Evolutionary conservation across 2,797 vertebrate species (phyloP).

Genomic region (Anolis apletophallus): DNA sequence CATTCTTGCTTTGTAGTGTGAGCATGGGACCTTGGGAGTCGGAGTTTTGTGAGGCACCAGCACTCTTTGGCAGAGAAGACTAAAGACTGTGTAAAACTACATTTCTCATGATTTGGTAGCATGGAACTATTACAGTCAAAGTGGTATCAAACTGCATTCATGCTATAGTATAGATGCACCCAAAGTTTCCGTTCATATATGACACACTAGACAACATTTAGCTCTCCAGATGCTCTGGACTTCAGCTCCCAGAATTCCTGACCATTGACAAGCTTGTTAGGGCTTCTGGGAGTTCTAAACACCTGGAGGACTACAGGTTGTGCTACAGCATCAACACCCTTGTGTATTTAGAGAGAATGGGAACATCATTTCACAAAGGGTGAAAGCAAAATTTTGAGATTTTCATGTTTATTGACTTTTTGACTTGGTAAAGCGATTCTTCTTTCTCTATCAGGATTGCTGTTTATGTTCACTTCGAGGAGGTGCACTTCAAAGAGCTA

Average conservation of each 20-base stretch:
- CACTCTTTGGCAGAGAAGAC: no score
- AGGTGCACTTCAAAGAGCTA: conserved; percentile 94
- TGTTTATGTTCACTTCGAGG: conserved; percentile 95
- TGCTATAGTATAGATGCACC: no score
- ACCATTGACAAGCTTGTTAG: no score
- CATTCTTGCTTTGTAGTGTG: not conserved
- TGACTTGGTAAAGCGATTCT: conserved; percentile 35
- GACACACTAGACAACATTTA: not conserved
- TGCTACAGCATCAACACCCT: not conserved
- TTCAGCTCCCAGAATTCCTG: no score
- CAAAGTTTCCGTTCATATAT: not conserved
- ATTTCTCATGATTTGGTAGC: no score
- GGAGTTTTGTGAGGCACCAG: no score
- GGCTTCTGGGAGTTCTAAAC: no score
- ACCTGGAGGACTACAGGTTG: no score
- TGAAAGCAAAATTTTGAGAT: not conserved
- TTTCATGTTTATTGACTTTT: not conserved
- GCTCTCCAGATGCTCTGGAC: no score
- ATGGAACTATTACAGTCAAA: no score
- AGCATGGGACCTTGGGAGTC: not conserved
- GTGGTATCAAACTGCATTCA: no score
- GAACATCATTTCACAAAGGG: conserved; percentile 20
- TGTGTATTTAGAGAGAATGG: not conserved
- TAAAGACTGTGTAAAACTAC: no score
- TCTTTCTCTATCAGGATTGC: conserved; percentile 85